Evolutionary conservation across 1,140 invertebrate species (phyloP), one percentile per base, ranked within the genome.

Genomic region (Zophobas morio): DNA sequence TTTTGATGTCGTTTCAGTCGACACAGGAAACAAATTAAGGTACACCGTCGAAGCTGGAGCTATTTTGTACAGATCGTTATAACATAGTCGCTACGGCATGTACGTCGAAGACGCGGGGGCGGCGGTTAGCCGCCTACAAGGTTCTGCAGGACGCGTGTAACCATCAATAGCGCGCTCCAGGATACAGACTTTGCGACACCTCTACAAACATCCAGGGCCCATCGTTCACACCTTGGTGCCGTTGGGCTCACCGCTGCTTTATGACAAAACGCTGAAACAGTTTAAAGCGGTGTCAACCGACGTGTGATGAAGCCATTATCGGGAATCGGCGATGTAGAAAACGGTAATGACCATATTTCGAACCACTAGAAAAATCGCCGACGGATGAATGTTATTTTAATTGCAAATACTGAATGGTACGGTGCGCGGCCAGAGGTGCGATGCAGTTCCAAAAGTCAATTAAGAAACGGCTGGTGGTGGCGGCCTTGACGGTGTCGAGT

Each of bases 381-480:
- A 20, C 40, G 63, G 63, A 57, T 39, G 42, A 36, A 60, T 77
- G 76, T 47, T 77, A 73, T 77, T 77, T 77, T 77, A 77, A 77
- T 77, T 77, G 76, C 76, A 77, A 77, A 77, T 60, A 8, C 56
- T 47, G 56, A 60, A 60, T 75, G 56, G 53, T 36, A 54, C 6
- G 53, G 39, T n/a, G 72, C 46, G 73, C 34, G 36, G 74, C 71
- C 70, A 75, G 73, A 78, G 77, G 78, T 76, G 78, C 73, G 78
- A 78, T 80, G 80, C 76, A 77, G 76, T 78, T 80, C 80, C 76
- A 77, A 81, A 81, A 82, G 79, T 80, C 81, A 82, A 82, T 82
- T 82, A 81, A 81, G 66, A 74, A 79, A 57, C 73, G 78, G 76
- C 79, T 77, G 53, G 81, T 78, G 81, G 81, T 79, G 78, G 79